Evolutionary conservation across 2,113 vertebrate genomes (phyloP), one percentile per base, ranked within the genome.

Genomic region (Eretmochelys imbricata): DNA sequence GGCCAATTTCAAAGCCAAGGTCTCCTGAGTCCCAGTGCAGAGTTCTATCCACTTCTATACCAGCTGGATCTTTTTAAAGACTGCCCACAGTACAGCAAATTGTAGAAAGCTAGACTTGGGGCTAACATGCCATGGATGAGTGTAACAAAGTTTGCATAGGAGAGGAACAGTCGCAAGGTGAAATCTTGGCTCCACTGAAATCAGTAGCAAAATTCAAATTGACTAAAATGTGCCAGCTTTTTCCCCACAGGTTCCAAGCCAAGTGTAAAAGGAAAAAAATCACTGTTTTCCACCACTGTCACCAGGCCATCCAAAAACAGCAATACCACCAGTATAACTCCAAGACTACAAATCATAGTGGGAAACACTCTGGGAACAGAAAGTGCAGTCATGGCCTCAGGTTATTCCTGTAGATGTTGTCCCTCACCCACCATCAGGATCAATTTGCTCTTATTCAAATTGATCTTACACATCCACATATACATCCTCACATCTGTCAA

Each of bases 401-500:
- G 38, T 90, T 57, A 31, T 93, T 88, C 83, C 92, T 6, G 69
- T 55, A 78, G 75, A 59, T 55, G 9, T 57, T 50, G 75, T 19
- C 12, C 24, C 5, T 2, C 13, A 65, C 51, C 35, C 19, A 72
- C 17, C 10, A 87, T 84, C 78, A 84, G 76, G 57, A 91, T 80
- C 31, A 31, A 79, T 93, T 92, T n/a, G 87, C 17, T 81, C 88
- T 85, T 90, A 88, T 75, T 88, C 50, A 88, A 72, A 87, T 38
- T 78, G 62, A 94, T n/a, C 79, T 90, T 81, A 82, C 6, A 42
- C 86, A 92, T 95, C 82, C 90, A 88, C 80, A 59, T 24, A 42
- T 25, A 72, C 57, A 86, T 29, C 53, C 57, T 84, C 84, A 93
- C 85, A 95, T 93, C 80, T 90, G 79, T 81, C 89, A 96, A 89